Conservation (phyloP, 2,113 vertebrate genomes). For the Oostethus manadensis region DNA sequence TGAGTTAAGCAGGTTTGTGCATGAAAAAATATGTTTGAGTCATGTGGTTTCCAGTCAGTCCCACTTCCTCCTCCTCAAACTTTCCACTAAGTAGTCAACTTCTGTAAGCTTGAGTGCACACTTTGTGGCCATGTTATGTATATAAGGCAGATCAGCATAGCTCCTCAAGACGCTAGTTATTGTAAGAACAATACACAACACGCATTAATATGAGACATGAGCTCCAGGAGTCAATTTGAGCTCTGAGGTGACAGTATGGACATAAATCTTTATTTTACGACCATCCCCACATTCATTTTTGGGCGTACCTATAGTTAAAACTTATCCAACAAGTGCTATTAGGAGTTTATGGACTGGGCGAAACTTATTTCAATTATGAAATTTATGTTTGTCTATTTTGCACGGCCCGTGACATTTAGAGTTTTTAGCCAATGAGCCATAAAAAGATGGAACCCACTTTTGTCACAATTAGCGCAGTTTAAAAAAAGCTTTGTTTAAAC, state of each 20-base stretch:
- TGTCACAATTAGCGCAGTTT: background rate
- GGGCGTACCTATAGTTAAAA: background rate
- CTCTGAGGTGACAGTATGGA: too few species aligned
- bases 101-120: background rate
- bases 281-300: too few species aligned
- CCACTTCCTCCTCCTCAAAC: background rate
- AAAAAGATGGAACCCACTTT: constrained; percentile 3
- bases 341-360: background rate
- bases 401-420: background rate
- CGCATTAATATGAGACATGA: too few species aligned
- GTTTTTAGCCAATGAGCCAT: background rate
- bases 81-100: background rate
- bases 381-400: background rate
- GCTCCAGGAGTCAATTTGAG: too few species aligned
- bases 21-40: too few species aligned
- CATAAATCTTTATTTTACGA: too few species aligned
- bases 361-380: background rate
- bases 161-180: too few species aligned
- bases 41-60: background rate
- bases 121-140: background rate
- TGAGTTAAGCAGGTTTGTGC: background rate
- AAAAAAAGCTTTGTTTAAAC: background rate
- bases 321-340: background rate
- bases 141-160: background rate
- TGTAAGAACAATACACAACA: too few species aligned